Percentiles rank a stretch among this genome's conserved stretches.
Evolutionary conservation across 2,888 invertebrate species (phyloP).

Genomic region (Pomacea canaliculata): DNA sequence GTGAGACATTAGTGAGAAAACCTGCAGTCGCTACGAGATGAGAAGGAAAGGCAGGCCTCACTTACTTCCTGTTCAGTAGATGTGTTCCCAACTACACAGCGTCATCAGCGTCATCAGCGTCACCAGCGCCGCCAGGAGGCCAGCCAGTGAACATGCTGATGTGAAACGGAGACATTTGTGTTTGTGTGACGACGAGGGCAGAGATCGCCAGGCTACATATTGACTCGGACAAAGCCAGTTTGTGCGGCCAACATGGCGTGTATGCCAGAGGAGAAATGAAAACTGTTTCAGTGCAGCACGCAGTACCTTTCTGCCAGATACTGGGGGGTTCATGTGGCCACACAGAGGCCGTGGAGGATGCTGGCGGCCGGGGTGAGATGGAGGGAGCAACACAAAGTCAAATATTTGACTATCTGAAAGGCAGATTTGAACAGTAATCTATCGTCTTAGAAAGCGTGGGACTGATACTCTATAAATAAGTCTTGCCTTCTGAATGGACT

Average conservation of each 20-base stretch:
- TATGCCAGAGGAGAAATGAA: slow-evolving; percentile 1
- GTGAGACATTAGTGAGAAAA: too few species aligned
- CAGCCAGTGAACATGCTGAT: not conserved
- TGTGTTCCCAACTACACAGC: too few species aligned
- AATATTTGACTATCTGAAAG: slow-evolving; percentile 4
- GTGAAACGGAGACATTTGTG: not conserved
- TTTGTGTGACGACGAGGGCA: not conserved
- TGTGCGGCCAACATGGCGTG: not conserved
- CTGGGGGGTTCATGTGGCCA: too few species aligned
- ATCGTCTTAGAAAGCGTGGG: not conserved
- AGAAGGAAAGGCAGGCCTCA: too few species aligned
- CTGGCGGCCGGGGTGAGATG: not conserved
- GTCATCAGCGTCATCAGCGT: too few species aligned
- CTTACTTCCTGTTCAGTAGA: too few species aligned
- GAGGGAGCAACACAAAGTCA: not conserved
- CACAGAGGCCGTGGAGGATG: not conserved
- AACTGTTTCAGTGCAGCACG: slow-evolving; percentile 1
- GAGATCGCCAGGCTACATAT: slow-evolving; percentile 1
- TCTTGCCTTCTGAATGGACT: too few species aligned
- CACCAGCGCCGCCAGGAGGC: not conserved
- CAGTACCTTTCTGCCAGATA: not conserved
- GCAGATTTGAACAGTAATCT: slow-evolving; percentile 9
- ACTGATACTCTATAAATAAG: not conserved
- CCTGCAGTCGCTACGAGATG: too few species aligned
- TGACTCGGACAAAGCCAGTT: slow-evolving; percentile 1